Conservation (phyloP, 2,888 invertebrate species). For the Hecatera dysodea region DNA sequence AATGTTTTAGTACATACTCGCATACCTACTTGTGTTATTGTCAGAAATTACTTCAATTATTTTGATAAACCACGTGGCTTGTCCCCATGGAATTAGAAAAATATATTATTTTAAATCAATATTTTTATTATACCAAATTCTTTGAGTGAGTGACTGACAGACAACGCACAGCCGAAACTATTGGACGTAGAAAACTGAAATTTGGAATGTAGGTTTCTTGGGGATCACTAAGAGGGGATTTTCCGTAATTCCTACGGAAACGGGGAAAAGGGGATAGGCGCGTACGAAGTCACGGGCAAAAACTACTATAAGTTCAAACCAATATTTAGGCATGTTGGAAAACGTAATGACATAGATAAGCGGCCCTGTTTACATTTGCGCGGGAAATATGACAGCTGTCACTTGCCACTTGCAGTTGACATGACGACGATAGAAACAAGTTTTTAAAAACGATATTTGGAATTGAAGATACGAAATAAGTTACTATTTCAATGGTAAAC, state of each 20-base stretch:
- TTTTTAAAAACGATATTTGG: neutral
- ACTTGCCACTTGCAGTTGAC: slow-evolving; percentile 74
- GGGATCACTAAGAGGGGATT: no score
- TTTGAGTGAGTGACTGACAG: no score
- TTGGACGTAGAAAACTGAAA: no score
- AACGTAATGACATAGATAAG: slow-evolving; percentile 62
- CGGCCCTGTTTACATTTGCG: slow-evolving; percentile 72
- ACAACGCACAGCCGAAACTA: no score
- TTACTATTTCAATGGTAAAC: neutral
- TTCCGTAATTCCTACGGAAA: no score
- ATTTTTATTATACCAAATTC: no score
- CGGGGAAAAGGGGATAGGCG: no score
- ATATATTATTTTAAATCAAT: no score
- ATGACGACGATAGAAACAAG: slow-evolving; percentile 57
- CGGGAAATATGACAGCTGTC: slow-evolving; percentile 82
- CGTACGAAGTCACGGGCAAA: no score
- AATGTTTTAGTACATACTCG: no score
- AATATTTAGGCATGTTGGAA: slow-evolving; percentile 61
- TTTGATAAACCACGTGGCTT: slow-evolving; percentile 31
- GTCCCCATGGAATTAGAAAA: slow-evolving; percentile 38
- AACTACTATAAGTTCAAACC: slow-evolving; percentile 51
- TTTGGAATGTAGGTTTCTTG: no score
- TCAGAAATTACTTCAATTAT: slow-evolving; percentile 34
- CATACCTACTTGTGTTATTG: neutral
- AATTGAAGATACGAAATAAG: neutral